phyloP scores from a whole-genome alignment of 2,113 vertebrate species.

The Cyprinus carpio region DNA sequence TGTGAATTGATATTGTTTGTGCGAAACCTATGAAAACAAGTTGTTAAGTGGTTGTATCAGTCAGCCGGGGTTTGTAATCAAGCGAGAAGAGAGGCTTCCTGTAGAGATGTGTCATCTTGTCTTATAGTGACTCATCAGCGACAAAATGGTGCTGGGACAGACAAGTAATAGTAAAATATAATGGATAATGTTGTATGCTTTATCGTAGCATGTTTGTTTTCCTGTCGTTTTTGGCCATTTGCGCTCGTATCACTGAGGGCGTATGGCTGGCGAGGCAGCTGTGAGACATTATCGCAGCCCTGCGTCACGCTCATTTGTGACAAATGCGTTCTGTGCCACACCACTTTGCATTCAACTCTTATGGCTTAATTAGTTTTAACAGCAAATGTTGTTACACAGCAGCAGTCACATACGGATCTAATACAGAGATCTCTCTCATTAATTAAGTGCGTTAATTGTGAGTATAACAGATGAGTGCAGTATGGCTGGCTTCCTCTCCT shows the following conservation, averaged over 20 bases:
- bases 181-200: constrained; percentile 26
- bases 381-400: constrained; percentile 58
- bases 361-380: constrained; percentile 58
- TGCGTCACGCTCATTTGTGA: constrained; percentile 42
- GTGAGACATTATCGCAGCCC: constrained; percentile 41
- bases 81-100: constrained; percentile 35
- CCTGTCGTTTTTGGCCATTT: constrained; percentile 29
- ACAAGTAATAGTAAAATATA: constrained; percentile 36
- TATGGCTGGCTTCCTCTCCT: constrained; percentile 55
- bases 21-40: constrained; percentile 30
- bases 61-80: constrained; percentile 34
- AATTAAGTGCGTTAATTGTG: constrained; percentile 60
- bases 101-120: constrained; percentile 38
- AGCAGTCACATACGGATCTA: constrained; percentile 55
- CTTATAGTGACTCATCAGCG: constrained; percentile 27
- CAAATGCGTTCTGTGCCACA: constrained; percentile 40
- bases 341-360: constrained; percentile 49
- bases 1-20: constrained; percentile 35
- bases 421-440: constrained; percentile 57
- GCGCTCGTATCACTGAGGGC: neutral
- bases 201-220: constrained; percentile 21
- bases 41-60: constrained; percentile 38
- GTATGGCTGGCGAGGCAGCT: neutral
- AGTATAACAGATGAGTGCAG: constrained; percentile 60
- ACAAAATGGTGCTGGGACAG: constrained; percentile 28